A percentile compares a stretch with the other conserved stretches of the same genome.
phyloP scores from a whole-genome alignment of 2,797 vertebrate genomes.

The Onychomys arenicola region DNA sequence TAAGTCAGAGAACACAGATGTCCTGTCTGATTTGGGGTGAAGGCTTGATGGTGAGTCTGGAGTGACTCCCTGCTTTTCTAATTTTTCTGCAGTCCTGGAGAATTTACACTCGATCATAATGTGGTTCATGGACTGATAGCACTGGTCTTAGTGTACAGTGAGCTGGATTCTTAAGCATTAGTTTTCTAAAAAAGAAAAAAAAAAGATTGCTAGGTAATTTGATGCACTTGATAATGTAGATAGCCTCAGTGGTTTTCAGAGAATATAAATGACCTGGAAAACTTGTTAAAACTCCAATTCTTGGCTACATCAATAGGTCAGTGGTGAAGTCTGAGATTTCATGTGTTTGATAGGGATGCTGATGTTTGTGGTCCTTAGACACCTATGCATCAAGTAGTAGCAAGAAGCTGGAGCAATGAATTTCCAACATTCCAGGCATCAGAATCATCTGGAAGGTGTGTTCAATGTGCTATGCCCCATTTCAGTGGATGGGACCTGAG shows the following conservation, averaged over 20 bases:
- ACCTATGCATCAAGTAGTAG: neutral
- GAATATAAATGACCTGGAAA: neutral
- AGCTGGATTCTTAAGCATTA: neutral
- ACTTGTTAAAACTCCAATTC: neutral
- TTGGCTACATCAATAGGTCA: neutral
- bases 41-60: neutral
- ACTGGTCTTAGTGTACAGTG: neutral
- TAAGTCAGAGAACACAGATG: neutral
- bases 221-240: constrained; percentile 3
- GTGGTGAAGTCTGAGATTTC: neutral
- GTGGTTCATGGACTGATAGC: neutral
- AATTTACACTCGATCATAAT: neutral
- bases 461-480: neutral
- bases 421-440: neutral
- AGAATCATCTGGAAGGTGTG: neutral
- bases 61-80: neutral
- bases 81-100: neutral
- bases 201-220: neutral
- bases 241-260: neutral
- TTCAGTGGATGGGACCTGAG: neutral
- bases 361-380: neutral
- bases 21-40: neutral
- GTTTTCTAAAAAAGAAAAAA: neutral
- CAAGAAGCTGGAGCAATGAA: neutral
- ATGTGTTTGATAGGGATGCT: neutral